Base-by-base conservation (phyloP, 2,797 vertebrate species). In the Adelosebastes latens region DNA sequence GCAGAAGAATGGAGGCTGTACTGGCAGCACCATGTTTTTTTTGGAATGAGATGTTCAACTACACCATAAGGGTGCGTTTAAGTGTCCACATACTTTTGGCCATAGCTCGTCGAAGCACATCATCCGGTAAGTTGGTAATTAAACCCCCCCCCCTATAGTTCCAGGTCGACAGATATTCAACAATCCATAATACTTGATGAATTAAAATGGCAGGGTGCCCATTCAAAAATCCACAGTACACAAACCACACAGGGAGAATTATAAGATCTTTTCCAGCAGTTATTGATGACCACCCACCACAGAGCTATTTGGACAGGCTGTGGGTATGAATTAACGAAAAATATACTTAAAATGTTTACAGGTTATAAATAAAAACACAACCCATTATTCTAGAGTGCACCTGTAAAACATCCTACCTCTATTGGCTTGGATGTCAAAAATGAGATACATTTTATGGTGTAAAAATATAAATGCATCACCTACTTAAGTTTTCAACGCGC, bases 131-230 rank as follows among this genome's bases (percentile, higher is more conserved):
- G 88, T 84, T 55, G 72, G 42, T 49, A 49, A 49, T 42, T 82
- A 77, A 89, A 83, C 70, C 32, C 20, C 56, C 20, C 39, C 39
- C 36, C 5, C 12, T 1, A 42, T 27, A 61, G 66, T 67, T 82
- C 31, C 49, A 70, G 76, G 67, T 80, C 74, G 88, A 87, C 81
- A 80, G 69, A 70, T 76, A 79, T 89, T 69, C 81, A 77, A 85
- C 77, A 78, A 80, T 88, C 86, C 81, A 92, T 91, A 89, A 88
- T 74, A 86, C 89, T 92, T 86, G 87, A 94, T 89, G 61, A 89
- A 95, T 92, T 92, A 89, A 95, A 94, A 91, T 93, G 94, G 92
- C 93, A 88, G 27, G 6, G 10, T 90, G 93, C 91, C 93, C 83
- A 88, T 84, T 69, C 66, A 52, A 79, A 70, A 76, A 67, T 32